Conservation (phyloP, 2,113 vertebrate species). For the Chinchilla lanigera region DNA sequence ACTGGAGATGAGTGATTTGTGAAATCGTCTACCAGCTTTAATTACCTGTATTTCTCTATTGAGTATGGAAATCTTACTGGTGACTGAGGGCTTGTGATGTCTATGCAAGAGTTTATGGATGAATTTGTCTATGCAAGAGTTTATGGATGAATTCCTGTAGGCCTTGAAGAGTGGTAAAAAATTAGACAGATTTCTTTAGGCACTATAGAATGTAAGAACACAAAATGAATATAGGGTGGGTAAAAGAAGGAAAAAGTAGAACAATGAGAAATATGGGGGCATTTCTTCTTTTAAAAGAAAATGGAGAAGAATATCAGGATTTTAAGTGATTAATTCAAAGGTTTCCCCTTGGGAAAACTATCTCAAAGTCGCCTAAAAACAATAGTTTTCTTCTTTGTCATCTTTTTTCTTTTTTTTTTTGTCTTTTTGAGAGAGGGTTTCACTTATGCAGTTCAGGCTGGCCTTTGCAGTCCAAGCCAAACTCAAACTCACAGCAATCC, state of each 20-base stretch:
- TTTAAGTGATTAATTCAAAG: slow-evolving; percentile 24
- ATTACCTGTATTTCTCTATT: not conserved
- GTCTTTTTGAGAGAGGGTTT: too few species aligned
- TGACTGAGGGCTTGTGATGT: not conserved
- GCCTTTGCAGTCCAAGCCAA: too few species aligned
- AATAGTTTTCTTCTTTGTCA: not conserved
- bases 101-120: not conserved
- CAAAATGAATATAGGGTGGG: not conserved
- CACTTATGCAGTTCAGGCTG: too few species aligned
- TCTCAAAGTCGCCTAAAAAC: not conserved
- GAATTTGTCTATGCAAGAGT: not conserved
- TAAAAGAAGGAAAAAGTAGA: not conserved
- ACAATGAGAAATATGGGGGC: not conserved
- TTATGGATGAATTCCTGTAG: not conserved
- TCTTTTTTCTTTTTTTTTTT: too few species aligned
- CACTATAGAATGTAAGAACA: not conserved
- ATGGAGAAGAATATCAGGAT: not conserved
- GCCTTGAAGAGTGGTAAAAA: not conserved
- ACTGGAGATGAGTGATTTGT: not conserved
- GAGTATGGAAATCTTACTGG: not conserved
- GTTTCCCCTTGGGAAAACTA: not conserved
- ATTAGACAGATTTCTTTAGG: not conserved
- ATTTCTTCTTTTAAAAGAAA: not conserved
- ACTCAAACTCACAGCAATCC: too few species aligned
- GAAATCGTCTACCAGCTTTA: not conserved